Conservation (phyloP, 2,113 vertebrate species). For the Lycaon pictus region DNA sequence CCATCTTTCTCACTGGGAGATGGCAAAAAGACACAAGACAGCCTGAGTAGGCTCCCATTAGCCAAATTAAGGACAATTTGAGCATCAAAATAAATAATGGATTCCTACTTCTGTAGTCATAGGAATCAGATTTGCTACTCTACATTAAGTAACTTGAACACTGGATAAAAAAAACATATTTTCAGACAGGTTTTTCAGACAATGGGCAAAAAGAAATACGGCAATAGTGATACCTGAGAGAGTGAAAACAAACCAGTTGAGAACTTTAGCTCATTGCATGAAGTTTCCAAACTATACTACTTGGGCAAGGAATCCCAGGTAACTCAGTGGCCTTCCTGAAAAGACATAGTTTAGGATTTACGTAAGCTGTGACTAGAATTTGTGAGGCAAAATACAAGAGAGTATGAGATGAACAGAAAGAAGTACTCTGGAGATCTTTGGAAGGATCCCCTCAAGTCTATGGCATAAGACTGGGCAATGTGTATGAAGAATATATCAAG, state of each 20-base stretch:
- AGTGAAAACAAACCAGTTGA: background rate
- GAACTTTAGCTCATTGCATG: background rate
- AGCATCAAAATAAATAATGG: background rate
- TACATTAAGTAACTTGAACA: background rate
- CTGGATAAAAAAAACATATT: background rate
- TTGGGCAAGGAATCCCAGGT: background rate
- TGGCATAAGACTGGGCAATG: background rate
- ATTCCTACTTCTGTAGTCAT: background rate
- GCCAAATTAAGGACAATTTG: slow-evolving; percentile 7
- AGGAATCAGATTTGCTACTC: background rate
- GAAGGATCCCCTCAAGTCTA: background rate
- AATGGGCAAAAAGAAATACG: background rate
- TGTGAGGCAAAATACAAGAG: background rate
- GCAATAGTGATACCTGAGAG: background rate
- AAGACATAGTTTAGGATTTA: background rate
- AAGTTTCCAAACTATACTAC: background rate
- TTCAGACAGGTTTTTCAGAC: background rate
- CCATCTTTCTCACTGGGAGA: background rate
- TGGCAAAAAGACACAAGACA: background rate
- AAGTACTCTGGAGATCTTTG: background rate
- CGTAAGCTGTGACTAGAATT: background rate
- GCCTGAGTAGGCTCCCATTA: background rate
- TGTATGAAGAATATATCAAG: background rate
- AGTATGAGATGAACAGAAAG: background rate
- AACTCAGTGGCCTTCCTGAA: background rate